Evolutionary conservation across 2,888 invertebrate genomes (phyloP).

Genomic region (Sinopyrophorus schimmeli): DNA sequence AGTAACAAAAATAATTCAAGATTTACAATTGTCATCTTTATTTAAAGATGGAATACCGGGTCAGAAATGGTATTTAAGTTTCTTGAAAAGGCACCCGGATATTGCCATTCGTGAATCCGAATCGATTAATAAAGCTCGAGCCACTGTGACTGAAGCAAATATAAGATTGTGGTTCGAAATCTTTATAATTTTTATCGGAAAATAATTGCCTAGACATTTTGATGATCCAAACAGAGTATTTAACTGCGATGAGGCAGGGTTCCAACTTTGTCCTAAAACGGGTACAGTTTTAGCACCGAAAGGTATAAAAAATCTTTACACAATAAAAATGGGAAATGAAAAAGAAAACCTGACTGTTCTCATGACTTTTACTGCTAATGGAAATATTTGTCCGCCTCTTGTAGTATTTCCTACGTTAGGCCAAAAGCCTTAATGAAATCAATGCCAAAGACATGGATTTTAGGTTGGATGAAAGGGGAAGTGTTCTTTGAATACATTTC

Average conservation of each 20-base stretch:
- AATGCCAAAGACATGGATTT: conserved; percentile 32
- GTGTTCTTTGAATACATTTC: conserved; percentile 31
- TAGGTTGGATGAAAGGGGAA: conserved; percentile 38
- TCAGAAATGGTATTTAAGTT: too few relatives aligned
- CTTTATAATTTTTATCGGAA: too few relatives aligned
- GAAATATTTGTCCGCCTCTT: conserved; percentile 24
- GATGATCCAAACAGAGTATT: too few relatives aligned
- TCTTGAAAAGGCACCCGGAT: too few relatives aligned
- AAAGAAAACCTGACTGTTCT: conserved; percentile 21
- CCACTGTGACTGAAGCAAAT: too few relatives aligned
- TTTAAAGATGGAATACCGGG: too few relatives aligned
- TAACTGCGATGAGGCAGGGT: conserved; percentile 47
- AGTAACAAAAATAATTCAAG: too few relatives aligned
- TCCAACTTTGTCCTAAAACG: conserved; percentile 41
- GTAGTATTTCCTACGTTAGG: conserved; percentile 35
- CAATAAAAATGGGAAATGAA: conserved; percentile 14
- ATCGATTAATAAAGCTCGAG: too few relatives aligned
- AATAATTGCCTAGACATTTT: too few relatives aligned
- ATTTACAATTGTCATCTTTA: too few relatives aligned
- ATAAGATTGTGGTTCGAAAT: too few relatives aligned
- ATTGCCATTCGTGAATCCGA: too few relatives aligned
- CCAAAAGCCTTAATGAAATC: conserved; percentile 31
- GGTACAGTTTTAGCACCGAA: conserved; percentile 23
- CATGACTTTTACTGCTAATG: conserved; percentile 18
- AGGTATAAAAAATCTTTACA: conserved; percentile 15